These are phyloP conservation scores for Burhinus oedicnemus DNA, from an alignment of 2,113 vertebrate species.

Conservation along the genomic window DNA sequence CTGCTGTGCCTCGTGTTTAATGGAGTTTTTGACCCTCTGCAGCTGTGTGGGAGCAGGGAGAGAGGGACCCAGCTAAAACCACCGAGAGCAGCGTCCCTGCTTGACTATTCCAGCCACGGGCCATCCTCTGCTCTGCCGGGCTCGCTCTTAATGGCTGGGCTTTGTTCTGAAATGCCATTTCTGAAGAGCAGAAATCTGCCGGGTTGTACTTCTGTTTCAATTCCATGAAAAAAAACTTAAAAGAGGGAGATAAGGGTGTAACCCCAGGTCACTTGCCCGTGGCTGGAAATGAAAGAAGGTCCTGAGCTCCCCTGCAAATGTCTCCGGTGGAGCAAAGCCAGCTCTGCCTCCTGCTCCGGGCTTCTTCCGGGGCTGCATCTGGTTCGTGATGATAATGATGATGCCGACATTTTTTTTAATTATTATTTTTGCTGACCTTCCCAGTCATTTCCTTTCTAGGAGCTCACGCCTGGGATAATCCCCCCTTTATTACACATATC, in stretches of 20 bases:
- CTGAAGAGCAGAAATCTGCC: background rate
- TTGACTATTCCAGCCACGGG: background rate
- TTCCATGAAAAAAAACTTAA: background rate
- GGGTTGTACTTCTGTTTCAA: background rate
- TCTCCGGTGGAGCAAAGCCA: background rate
- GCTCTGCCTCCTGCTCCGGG: background rate
- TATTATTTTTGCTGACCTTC: background rate
- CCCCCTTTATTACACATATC: background rate
- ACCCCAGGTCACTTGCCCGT: background rate
- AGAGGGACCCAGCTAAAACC: background rate
- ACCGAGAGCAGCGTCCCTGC: background rate
- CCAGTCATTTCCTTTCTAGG: background rate
- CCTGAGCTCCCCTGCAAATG: background rate
- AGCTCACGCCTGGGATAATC: background rate
- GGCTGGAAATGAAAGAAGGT: background rate
- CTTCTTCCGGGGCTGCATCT: background rate
- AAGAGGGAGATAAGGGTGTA: background rate
- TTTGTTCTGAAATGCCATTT: background rate
- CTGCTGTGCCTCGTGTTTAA: background rate
- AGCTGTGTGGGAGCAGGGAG: background rate
- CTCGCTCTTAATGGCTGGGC: background rate
- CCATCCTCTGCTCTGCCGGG: background rate
- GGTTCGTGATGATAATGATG: background rate
- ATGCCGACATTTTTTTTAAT: background rate
- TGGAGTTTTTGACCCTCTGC: conserved; percentile 2